These are phyloP conservation scores for Acropternis orthonyx DNA, from an alignment of 2,797 vertebrate species.

Conservation along the genomic window DNA sequence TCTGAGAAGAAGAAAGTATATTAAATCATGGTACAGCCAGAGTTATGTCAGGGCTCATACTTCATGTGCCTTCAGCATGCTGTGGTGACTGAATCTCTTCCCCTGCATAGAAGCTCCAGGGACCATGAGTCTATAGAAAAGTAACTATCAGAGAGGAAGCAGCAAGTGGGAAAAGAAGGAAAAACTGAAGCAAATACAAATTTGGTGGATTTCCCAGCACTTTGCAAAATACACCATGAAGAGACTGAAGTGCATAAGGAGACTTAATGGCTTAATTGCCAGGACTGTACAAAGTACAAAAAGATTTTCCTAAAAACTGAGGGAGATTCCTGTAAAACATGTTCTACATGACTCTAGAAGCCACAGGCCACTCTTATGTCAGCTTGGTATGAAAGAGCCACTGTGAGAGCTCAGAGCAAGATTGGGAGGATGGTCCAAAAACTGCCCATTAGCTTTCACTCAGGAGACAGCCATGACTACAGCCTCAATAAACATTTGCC, in stretches of 20 bases:
- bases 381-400: background rate
- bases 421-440: background rate
- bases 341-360: background rate
- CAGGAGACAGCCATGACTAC: background rate
- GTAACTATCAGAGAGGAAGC: background rate
- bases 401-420: background rate
- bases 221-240: fast-evolving
- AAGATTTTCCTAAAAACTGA: background rate
- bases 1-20: background rate
- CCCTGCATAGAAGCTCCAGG: background rate
- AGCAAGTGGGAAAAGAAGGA: background rate
- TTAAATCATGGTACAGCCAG: background rate
- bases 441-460: background rate
- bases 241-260: background rate
- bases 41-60: too few species aligned
- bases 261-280: background rate
- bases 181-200: background rate
- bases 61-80: fast-evolving
- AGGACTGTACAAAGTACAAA: background rate
- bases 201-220: background rate
- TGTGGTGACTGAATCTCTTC: background rate
- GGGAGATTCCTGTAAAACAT: background rate
- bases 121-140: background rate
- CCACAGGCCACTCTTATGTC: background rate
- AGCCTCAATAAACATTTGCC: background rate